phyloP scores from a whole-genome alignment of 2,797 vertebrate genomes.

The Benthosema pterotum region DNA sequence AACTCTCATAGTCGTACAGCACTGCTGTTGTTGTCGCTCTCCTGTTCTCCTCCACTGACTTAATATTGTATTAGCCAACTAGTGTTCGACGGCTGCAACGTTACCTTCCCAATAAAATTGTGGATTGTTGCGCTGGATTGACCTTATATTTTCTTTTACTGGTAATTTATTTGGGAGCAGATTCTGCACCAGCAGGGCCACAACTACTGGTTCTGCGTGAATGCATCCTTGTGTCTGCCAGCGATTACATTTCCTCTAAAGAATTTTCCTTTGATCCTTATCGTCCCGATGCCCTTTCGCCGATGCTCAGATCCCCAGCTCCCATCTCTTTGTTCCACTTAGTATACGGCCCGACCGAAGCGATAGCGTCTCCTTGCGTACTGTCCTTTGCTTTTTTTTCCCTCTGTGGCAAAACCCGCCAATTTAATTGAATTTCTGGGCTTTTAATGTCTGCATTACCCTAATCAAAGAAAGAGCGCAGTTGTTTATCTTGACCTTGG shows the following conservation, averaged over 20 bases:
- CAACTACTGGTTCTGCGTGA: slow-evolving; percentile 48
- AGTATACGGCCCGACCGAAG: slow-evolving; percentile 51
- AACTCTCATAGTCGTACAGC: slow-evolving; percentile 35
- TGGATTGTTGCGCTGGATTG: slow-evolving; percentile 21
- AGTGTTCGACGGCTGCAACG: neutral
- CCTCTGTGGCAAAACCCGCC: slow-evolving; percentile 75
- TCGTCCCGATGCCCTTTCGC: slow-evolving; percentile 79
- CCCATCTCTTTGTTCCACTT: slow-evolving; percentile 70
- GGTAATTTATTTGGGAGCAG: slow-evolving; percentile 45
- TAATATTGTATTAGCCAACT: slow-evolving; percentile 17
- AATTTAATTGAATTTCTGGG: slow-evolving; percentile 83
- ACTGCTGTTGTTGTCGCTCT: slow-evolving; percentile 17
- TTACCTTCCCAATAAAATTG: slow-evolving; percentile 10
- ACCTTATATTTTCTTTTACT: slow-evolving; percentile 52
- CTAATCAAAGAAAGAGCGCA: slow-evolving; percentile 75
- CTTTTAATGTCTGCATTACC: slow-evolving; percentile 85
- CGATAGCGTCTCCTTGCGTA: slow-evolving; percentile 68
- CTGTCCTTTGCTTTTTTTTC: slow-evolving; percentile 68
- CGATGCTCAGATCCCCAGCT: slow-evolving; percentile 68
- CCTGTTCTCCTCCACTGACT: slow-evolving; percentile 23
- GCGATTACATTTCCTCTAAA: slow-evolving; percentile 72
- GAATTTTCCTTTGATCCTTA: slow-evolving; percentile 77
- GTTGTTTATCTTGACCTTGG: slow-evolving; percentile 85
- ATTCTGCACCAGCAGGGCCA: slow-evolving; percentile 42
- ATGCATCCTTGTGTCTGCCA: slow-evolving; percentile 58